A percentile compares a stretch with the other conserved stretches of the same genome.
These are phyloP conservation scores for Ennomos erosarius DNA, from an alignment of 2,888 invertebrate species.

Conservation along the genomic window DNA sequence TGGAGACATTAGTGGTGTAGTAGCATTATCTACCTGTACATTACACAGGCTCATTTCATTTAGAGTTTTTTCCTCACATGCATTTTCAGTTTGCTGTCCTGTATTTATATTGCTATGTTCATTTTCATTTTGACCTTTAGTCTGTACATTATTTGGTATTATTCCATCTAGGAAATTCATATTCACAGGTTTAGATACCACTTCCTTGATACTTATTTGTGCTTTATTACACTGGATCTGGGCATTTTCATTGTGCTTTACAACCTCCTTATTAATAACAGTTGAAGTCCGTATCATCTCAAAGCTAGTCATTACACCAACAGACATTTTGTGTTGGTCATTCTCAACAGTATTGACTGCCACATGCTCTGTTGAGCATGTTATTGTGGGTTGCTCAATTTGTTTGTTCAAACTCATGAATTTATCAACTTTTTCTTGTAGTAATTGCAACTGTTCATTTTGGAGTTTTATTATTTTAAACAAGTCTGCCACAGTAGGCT, in stretches of 20 bases:
- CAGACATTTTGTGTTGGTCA: conserved; percentile 85
- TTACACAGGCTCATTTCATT: conserved; percentile 79
- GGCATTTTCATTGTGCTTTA: conserved; percentile 65
- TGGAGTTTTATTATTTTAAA: conserved; percentile 88
- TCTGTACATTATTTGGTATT: conserved; percentile 48
- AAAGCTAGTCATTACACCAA: conserved; percentile 90
- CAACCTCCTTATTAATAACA: conserved; percentile 72
- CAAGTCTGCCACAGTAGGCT: conserved; percentile 85
- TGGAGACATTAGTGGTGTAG: conserved; percentile 75
- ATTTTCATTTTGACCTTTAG: conserved; percentile 14
- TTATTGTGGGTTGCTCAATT: conserved; percentile 52
- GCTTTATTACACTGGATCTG: conserved; percentile 77
- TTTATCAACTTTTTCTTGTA: conserved; percentile 88
- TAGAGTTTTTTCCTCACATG: conserved; percentile 69
- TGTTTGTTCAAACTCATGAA: conserved; percentile 66
- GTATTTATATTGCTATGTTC: conserved; percentile 10
- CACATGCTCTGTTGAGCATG: conserved; percentile 62
- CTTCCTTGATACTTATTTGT: conserved; percentile 75
- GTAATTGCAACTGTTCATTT: conserved; percentile 87
- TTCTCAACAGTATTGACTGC: conserved; percentile 64
- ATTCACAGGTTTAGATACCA: conserved; percentile 63
- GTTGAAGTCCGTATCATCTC: conserved; percentile 85
- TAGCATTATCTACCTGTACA: conserved; percentile 78
- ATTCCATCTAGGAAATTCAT: conserved; percentile 79
- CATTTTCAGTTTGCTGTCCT: conserved; percentile 42